Conservation (phyloP, 2,797 vertebrate species). For the Momotus momota region DNA sequence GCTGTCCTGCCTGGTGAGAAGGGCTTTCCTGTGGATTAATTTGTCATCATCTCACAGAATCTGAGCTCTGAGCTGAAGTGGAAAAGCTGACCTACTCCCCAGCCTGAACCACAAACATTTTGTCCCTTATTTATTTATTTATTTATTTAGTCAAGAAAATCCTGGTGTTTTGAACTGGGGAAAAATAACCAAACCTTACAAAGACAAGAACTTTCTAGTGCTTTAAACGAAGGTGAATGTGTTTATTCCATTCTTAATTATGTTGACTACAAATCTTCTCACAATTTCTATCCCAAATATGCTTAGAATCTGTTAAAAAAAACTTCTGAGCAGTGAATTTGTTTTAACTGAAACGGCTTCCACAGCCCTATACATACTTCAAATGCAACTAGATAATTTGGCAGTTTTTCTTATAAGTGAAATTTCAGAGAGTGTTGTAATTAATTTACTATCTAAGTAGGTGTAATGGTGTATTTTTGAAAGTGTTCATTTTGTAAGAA, state of each 20-base stretch:
- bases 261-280: not conserved
- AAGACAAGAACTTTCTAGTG: not conserved
- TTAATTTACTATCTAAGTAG: not conserved
- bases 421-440: not conserved
- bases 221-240: not conserved
- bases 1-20: not conserved
- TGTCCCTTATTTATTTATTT: accelerated
- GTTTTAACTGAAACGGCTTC: not conserved
- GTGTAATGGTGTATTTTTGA: not conserved
- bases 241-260: not conserved
- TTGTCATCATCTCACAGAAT: not conserved
- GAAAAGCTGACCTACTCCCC: not conserved
- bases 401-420: not conserved
- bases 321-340: not conserved
- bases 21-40: not conserved
- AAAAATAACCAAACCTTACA: not conserved
- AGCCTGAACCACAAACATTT: not conserved
- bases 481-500: not conserved
- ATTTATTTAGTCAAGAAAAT: not conserved
- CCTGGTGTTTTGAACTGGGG: not conserved
- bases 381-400: not conserved
- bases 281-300: not conserved
- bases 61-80: not conserved
- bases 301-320: not conserved
- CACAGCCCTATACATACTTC: not conserved